Evolutionary conservation across 1,140 invertebrate species (phyloP).

Genomic region (Leucophenga varia): DNA sequence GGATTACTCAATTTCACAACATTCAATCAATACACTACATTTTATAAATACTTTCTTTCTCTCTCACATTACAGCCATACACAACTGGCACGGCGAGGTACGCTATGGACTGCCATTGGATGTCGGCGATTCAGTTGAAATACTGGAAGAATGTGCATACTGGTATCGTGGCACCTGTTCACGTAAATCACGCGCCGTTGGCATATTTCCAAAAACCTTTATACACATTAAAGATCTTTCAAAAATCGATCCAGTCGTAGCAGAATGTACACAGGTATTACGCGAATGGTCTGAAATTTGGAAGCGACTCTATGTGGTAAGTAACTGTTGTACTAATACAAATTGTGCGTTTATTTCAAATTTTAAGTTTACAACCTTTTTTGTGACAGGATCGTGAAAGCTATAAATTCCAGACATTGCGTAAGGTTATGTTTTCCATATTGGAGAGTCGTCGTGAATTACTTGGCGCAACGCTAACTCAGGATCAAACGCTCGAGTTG

Average conservation of each 20-base stretch:
- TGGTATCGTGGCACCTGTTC: conserved; percentile 84
- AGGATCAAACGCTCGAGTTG: conserved; percentile 83
- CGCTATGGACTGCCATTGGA: conserved; percentile 78
- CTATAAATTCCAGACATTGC: conserved; percentile 79
- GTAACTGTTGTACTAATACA: conserved; percentile 8
- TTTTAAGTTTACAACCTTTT: no score
- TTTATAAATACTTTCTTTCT: background rate
- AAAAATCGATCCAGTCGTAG: conserved; percentile 85
- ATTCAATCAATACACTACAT: conserved; percentile 1
- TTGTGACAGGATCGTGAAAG: conserved; percentile 77
- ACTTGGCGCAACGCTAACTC: conserved; percentile 81
- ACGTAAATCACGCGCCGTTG: conserved; percentile 76
- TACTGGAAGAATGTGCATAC: conserved; percentile 82
- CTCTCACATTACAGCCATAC: conserved; percentile 70
- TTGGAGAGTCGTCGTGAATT: conserved; percentile 81
- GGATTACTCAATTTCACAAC: conserved; percentile 5
- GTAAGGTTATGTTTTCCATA: conserved; percentile 86
- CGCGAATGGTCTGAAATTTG: conserved; percentile 91
- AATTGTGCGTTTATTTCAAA: background rate
- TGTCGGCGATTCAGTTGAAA: conserved; percentile 88
- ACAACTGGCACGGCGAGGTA: conserved; percentile 85
- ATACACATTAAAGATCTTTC: conserved; percentile 72
- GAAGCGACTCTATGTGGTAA: conserved; percentile 86
- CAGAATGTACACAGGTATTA: conserved; percentile 86
- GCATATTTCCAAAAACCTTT: conserved; percentile 81